Evolutionary conservation across 2,797 vertebrate species (phyloP).

Genomic region (Chelon labrosus): DNA sequence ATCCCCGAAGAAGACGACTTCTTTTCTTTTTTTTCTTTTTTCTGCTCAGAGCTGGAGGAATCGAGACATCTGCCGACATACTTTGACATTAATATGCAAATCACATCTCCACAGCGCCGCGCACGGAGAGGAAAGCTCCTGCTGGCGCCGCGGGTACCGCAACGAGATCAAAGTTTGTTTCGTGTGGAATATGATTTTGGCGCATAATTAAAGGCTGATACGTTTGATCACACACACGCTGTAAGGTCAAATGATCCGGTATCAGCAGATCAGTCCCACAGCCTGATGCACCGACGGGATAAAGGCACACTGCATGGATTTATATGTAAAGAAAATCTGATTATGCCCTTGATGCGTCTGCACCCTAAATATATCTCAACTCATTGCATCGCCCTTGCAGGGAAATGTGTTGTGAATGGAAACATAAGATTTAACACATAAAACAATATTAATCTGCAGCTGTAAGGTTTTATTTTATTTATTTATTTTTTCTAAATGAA

Average conservation of each 20-base stretch:
- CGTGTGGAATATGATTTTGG: slow-evolving; percentile 40
- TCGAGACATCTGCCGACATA: slow-evolving; percentile 91
- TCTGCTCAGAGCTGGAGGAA: too few relatives aligned
- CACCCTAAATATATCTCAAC: slow-evolving; percentile 28
- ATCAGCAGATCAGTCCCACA: not conserved
- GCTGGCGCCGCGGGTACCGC: slow-evolving; percentile 52
- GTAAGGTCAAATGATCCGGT: not conserved
- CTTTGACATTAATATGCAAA: slow-evolving; percentile 92
- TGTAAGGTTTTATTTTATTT: not conserved
- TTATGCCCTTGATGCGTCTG: slow-evolving; percentile 74
- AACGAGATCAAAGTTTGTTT: slow-evolving; percentile 81
- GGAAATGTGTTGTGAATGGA: slow-evolving; percentile 8
- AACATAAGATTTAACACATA: slow-evolving; percentile 1
- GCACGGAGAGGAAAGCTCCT: slow-evolving; percentile 37
- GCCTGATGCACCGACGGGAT: not conserved
- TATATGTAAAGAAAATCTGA: not conserved
- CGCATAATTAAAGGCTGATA: slow-evolving; percentile 26
- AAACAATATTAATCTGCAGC: not conserved
- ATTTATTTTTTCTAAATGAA: not conserved
- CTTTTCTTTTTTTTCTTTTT: too few relatives aligned
- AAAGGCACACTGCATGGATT: slow-evolving; percentile 12
- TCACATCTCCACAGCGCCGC: slow-evolving; percentile 75
- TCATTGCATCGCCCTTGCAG: slow-evolving; percentile 38
- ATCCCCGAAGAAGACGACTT: slow-evolving; percentile 79
- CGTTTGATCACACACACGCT: not conserved